A percentile compares a stretch with the other conserved stretches of the same genome.
These are phyloP conservation scores for Hypolimnas misippus DNA, from an alignment of 2,888 invertebrate species.

Conservation along the genomic window DNA sequence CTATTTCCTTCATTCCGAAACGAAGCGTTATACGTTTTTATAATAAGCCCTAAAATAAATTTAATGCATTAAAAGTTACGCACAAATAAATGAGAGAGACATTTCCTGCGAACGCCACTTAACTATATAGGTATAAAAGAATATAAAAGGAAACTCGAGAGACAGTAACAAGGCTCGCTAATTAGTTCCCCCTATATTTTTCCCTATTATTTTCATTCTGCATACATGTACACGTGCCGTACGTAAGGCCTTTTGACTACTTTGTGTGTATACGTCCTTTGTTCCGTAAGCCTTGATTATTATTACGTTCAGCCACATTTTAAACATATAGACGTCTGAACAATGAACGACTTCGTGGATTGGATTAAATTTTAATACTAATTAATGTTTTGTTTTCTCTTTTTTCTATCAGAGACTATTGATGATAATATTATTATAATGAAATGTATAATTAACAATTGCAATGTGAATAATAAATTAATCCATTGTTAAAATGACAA, in stretches of 20 bases:
- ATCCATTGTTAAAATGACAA: conserved; percentile 5
- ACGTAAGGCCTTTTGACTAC: conserved; percentile 39
- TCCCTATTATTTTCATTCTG: conserved; percentile 41
- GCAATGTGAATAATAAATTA: not conserved
- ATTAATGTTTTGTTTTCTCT: not conserved
- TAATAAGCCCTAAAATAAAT: conserved; percentile 13
- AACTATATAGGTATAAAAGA: conserved; percentile 41
- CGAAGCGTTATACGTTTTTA: not conserved
- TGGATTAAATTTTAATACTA: conserved; percentile 16
- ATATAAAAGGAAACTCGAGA: conserved; percentile 44
- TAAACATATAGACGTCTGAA: conserved; percentile 31
- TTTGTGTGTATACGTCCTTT: conserved; percentile 39
- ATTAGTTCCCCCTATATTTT: conserved; percentile 47
- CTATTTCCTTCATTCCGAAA: not conserved
- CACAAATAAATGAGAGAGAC: conserved; percentile 31
- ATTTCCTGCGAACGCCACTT: conserved; percentile 38
- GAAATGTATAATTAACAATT: not conserved
- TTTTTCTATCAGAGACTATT: not conserved
- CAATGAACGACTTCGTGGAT: conserved; percentile 18
- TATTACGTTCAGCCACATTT: conserved; percentile 40
- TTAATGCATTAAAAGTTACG: conserved; percentile 23
- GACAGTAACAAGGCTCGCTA: conserved; percentile 46
- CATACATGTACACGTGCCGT: conserved; percentile 36
- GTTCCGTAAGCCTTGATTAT: conserved; percentile 42
- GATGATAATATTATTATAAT: no score